phyloP scores from a whole-genome alignment of 2,797 vertebrate genomes.

The Mus spretus region DNA sequence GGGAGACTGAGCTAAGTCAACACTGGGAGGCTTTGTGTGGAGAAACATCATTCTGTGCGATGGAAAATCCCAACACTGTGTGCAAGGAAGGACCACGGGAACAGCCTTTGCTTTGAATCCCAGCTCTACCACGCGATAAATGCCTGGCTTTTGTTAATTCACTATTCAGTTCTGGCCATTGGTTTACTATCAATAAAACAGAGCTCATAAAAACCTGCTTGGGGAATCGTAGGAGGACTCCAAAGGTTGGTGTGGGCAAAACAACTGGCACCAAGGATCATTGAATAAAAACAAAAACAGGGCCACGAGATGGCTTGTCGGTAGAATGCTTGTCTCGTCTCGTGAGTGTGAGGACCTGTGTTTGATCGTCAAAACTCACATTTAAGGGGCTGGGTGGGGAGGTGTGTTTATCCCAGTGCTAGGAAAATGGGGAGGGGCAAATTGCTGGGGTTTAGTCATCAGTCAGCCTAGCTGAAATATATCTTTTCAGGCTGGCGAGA shows the following conservation, averaged over 20 bases:
- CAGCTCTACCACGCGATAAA: background rate
- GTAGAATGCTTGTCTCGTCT: background rate
- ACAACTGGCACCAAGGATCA: background rate
- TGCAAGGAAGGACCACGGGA: background rate
- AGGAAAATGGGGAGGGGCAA: background rate
- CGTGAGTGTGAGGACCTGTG: background rate
- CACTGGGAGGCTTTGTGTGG: background rate
- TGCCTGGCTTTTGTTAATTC: background rate
- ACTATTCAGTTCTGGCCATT: background rate
- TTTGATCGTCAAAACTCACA: background rate
- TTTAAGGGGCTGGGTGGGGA: background rate
- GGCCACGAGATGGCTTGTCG: background rate
- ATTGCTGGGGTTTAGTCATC: background rate
- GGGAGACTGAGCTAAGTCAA: background rate
- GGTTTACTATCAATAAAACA: slow-evolving; percentile 29
- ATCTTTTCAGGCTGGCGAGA: background rate
- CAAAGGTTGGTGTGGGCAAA: background rate
- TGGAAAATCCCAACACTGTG: slow-evolving; percentile 13
- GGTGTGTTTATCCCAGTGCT: background rate
- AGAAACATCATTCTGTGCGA: background rate
- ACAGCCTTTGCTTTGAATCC: background rate
- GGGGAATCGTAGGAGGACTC: background rate
- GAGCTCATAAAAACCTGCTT: background rate
- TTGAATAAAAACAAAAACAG: background rate
- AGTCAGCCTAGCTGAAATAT: background rate